Evolutionary conservation across 2,797 vertebrate genomes (phyloP).

Genomic region (Bradypodion ventrale): DNA sequence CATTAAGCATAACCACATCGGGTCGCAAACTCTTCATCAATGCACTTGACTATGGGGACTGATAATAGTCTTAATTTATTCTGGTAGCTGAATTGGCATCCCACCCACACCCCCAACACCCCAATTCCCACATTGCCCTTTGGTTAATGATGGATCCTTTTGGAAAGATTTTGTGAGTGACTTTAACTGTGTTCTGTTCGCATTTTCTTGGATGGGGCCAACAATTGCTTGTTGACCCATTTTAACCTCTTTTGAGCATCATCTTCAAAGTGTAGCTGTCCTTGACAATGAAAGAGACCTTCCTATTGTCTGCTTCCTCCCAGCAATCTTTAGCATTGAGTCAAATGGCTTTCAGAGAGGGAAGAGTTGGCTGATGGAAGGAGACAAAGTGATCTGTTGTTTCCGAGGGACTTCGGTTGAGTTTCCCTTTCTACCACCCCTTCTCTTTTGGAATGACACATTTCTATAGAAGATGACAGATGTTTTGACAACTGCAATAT

Average conservation of each 20-base stretch:
- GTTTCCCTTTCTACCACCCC: constrained; percentile 75
- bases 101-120: constrained; percentile 36
- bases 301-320: constrained; percentile 82
- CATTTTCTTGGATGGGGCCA: constrained; percentile 76
- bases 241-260: constrained; percentile 87
- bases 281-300: constrained; percentile 88
- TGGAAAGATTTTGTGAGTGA: constrained; percentile 63
- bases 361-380: constrained; percentile 79
- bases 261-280: constrained; percentile 92
- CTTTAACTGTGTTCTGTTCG: constrained; percentile 78
- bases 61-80: constrained; percentile 41
- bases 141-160: constrained; percentile 75
- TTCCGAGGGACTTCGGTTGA: constrained; percentile 82
- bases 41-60: neutral
- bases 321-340: constrained; percentile 81
- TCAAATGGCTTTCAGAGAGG: constrained; percentile 84
- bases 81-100: constrained; percentile 65
- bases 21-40: constrained; percentile 25
- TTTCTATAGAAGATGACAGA: constrained; percentile 86
- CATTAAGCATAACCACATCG: constrained; percentile 25
- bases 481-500: constrained; percentile 92
- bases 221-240: constrained; percentile 85
- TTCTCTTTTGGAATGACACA: constrained; percentile 75
- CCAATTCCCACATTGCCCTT: constrained; percentile 60
- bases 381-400: constrained; percentile 85